phyloP scores from a whole-genome alignment of 2,113 vertebrate genomes.

The Sceloporus tristichus region DNA sequence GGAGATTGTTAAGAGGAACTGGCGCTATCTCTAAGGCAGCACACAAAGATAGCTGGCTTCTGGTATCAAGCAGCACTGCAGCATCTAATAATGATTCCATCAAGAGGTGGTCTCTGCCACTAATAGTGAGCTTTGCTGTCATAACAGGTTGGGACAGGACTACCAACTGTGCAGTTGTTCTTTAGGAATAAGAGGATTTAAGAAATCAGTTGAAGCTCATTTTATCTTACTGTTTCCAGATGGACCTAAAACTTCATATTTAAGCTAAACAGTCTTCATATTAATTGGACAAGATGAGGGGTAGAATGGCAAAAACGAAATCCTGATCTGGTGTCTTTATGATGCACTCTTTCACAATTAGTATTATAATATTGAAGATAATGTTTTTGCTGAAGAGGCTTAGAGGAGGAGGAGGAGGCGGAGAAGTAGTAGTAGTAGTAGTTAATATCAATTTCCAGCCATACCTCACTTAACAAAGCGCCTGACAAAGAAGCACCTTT shows the following conservation, averaged over 20 bases:
- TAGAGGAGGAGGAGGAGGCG: too few relatives aligned
- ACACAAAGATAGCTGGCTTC: neutral
- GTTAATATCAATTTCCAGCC: too few relatives aligned
- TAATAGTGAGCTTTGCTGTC: constrained; percentile 27
- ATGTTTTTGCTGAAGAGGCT: too few relatives aligned
- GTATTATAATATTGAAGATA: neutral
- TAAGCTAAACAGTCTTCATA: constrained; percentile 38
- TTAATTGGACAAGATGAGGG: constrained; percentile 12
- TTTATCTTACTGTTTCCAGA: constrained; percentile 39
- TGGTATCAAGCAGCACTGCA: neutral
- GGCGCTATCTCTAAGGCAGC: neutral
- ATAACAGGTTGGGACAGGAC: neutral
- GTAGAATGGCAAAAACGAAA: constrained; percentile 14
- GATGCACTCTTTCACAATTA: neutral
- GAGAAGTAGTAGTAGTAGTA: too few relatives aligned
- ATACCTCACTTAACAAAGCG: too few relatives aligned
- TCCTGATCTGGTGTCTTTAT: neutral
- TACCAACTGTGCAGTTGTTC: neutral
- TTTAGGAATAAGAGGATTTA: constrained; percentile 16
- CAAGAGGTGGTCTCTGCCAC: constrained; percentile 14
- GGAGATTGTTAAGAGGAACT: neutral
- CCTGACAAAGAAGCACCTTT: too few relatives aligned
- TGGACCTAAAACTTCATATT: constrained; percentile 31
- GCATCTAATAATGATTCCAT: neutral
- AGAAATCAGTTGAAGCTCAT: constrained; percentile 21